Percentiles rank a stretch among this genome's conserved stretches.
Conservation (phyloP, 2,797 vertebrate genomes). For the Clarias pachynema region DNA sequence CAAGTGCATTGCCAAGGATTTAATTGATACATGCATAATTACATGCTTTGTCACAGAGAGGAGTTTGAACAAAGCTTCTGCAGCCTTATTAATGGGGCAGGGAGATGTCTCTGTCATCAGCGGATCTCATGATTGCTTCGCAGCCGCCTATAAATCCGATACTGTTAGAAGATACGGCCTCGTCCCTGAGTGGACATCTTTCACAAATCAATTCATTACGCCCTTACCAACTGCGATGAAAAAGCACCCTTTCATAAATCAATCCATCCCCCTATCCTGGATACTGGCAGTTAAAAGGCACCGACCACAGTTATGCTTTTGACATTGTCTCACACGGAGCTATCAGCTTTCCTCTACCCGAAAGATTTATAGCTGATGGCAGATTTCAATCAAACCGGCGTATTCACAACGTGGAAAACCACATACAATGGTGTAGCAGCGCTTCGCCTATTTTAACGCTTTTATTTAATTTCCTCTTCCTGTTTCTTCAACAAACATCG, state of each 20-base stretch:
- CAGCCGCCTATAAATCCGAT: conserved; percentile 63
- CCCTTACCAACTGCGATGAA: conserved; percentile 61
- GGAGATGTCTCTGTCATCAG: conserved; percentile 67
- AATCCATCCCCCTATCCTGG: conserved; percentile 67
- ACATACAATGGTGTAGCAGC: conserved; percentile 49
- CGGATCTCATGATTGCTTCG: conserved; percentile 57
- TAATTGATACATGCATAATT: conserved; percentile 81
- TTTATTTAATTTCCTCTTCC: conserved; percentile 34
- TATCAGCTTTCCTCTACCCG: conserved; percentile 70
- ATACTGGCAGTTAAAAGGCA: conserved; percentile 68
- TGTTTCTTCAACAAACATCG: conserved; percentile 13
- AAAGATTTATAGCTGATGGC: conserved; percentile 61
- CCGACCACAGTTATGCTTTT: conserved; percentile 65
- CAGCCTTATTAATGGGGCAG: conserved; percentile 67
- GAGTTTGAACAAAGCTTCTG: conserved; percentile 66
- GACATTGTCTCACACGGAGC: conserved; percentile 54
- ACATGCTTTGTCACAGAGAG: conserved; percentile 67
- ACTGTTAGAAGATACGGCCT: conserved; percentile 67
- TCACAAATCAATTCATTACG: conserved; percentile 76
- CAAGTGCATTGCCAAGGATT: conserved; percentile 69
- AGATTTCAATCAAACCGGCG: conserved; percentile 60
- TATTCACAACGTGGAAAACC: conserved; percentile 53
- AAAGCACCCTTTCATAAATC: conserved; percentile 71
- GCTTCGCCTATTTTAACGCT: conserved; percentile 39
- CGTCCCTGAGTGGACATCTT: conserved; percentile 64